A percentile compares a stretch with the other conserved stretches of the same genome.
phyloP scores from a whole-genome alignment of 2,797 vertebrate species.

The Cynopterus sphinx region DNA sequence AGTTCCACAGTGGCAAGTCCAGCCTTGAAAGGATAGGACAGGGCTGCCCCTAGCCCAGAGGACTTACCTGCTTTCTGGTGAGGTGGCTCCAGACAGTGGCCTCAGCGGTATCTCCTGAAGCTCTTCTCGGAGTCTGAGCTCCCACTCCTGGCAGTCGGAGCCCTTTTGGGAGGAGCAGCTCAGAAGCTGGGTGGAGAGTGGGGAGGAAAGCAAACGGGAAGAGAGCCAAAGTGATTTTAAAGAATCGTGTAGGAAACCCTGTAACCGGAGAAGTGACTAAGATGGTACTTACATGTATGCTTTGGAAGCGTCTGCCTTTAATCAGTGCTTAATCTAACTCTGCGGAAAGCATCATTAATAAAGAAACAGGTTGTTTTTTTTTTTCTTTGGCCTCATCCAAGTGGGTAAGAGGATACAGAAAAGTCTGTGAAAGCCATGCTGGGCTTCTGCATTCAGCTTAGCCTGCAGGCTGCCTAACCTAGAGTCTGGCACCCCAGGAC shows the following conservation, averaged over 20 bases:
- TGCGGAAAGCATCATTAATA: constrained; percentile 75
- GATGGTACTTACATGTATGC: constrained; percentile 71
- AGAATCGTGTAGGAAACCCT: constrained; percentile 68
- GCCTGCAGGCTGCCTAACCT: background rate
- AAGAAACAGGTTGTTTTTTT: constrained; percentile 70
- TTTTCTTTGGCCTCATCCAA: constrained; percentile 57
- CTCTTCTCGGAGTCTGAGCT: background rate
- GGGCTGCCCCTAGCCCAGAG: background rate
- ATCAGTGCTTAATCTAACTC: constrained; percentile 76
- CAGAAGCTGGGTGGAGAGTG: constrained; percentile 72
- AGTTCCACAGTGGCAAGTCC: background rate
- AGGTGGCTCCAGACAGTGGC: background rate
- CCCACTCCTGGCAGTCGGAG: background rate
- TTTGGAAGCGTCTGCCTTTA: constrained; percentile 74
- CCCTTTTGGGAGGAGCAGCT: constrained; percentile 66
- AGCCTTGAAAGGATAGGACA: background rate
- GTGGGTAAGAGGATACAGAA: constrained; percentile 44
- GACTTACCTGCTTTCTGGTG: constrained; percentile 41
- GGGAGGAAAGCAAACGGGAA: constrained; percentile 55
- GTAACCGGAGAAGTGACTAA: constrained; percentile 71
- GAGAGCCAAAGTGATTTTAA: constrained; percentile 75
- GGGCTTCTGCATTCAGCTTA: background rate
- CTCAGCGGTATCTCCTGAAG: background rate
- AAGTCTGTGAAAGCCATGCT: background rate
- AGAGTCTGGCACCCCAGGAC: background rate